Conservation (phyloP, 2,113 vertebrate species). For the Ceyx melanurus region DNA sequence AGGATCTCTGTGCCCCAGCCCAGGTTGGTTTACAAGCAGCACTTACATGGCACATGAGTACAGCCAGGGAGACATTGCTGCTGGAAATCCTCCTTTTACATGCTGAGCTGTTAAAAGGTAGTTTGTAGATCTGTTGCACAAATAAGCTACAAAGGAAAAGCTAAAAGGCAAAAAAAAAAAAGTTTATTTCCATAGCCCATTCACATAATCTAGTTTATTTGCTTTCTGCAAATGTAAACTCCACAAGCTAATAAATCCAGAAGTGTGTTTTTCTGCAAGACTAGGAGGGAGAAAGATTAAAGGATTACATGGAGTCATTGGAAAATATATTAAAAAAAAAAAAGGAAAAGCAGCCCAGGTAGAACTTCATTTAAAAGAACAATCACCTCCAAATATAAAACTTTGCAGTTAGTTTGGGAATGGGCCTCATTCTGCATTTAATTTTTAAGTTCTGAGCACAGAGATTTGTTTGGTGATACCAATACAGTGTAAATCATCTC, state of each 20-base stretch:
- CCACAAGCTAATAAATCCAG: conserved; percentile 77
- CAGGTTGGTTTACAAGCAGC: background rate
- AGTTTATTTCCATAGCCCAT: background rate
- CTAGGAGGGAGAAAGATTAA: conserved; percentile 77
- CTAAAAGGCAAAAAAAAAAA: background rate
- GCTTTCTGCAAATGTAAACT: background rate
- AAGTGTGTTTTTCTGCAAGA: conserved; percentile 74
- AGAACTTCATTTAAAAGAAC: conserved; percentile 82
- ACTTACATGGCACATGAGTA: accelerated
- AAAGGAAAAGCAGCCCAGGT: conserved; percentile 8
- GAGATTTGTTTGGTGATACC: background rate
- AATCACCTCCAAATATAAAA: conserved; percentile 75
- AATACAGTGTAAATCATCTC: background rate
- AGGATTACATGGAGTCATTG: conserved; percentile 77
- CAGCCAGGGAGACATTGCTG: background rate
- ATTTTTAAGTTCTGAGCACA: background rate
- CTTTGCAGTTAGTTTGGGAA: conserved; percentile 71
- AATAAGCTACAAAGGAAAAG: background rate
- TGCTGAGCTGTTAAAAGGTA: background rate
- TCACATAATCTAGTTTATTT: background rate
- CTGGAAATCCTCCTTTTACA: background rate
- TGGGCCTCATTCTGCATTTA: conserved; percentile 59
- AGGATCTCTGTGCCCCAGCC: background rate
- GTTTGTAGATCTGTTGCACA: background rate
- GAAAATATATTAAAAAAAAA: background rate